Evolutionary conservation across 2,113 vertebrate species (phyloP).

Genomic region (Rhizomys pruinosus): DNA sequence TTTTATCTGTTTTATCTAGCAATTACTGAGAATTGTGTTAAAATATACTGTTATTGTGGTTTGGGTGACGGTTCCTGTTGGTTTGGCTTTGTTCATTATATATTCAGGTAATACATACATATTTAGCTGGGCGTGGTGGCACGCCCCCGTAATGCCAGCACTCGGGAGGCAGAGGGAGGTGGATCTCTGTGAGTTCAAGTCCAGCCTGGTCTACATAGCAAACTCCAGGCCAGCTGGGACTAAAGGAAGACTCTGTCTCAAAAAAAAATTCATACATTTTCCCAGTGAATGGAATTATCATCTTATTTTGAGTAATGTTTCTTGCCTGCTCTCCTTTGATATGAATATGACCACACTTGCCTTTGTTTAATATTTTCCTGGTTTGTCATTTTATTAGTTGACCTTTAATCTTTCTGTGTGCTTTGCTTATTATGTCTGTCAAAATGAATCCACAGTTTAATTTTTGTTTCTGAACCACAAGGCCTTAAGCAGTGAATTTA

Average conservation of each 20-base stretch:
- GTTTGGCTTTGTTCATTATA: not conserved
- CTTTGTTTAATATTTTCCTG: not conserved
- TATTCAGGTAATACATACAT: not conserved
- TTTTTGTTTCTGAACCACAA: conserved; percentile 12
- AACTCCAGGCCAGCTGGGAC: no score
- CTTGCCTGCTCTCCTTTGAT: not conserved
- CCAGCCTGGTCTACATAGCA: no score
- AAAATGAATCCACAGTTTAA: not conserved
- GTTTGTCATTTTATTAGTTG: not conserved
- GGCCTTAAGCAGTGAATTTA: not conserved
- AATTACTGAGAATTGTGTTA: not conserved
- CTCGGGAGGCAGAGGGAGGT: no score
- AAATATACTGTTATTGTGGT: not conserved
- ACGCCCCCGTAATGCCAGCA: no score
- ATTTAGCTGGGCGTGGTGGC: no score
- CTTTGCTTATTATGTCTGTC: not conserved
- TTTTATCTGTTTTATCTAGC: not conserved
- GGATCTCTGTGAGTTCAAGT: no score
- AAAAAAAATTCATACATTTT: not conserved
- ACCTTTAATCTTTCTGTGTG: not conserved
- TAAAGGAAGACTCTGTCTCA: no score
- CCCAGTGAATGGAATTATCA: not conserved
- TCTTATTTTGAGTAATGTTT: not conserved
- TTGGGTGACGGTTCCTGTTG: not conserved
- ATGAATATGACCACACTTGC: not conserved